Evolutionary conservation across 2,113 vertebrate species (phyloP).

Genomic region (Ptyas mucosa): DNA sequence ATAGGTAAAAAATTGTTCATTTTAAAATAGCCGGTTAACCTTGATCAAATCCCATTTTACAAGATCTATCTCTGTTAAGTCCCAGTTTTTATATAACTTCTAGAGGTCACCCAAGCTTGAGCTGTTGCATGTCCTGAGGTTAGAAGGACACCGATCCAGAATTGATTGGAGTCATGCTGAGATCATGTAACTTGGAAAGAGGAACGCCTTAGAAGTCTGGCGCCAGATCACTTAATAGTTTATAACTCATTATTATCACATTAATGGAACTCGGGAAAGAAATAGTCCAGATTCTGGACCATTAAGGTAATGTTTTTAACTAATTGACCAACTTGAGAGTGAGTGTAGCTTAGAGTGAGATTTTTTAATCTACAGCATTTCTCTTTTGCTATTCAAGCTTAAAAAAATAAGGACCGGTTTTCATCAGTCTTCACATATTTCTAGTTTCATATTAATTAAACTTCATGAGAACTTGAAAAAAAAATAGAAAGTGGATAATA

Average conservation of each 20-base stretch:
- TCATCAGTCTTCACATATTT: not conserved
- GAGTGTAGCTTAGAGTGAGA: not conserved
- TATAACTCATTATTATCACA: not conserved
- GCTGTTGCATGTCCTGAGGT: not conserved
- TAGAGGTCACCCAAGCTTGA: not conserved
- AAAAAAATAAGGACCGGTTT: not conserved
- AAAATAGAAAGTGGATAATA: not conserved
- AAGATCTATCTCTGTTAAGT: not conserved
- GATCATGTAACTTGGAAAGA: not conserved
- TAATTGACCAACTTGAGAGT: not conserved
- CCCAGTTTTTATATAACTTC: not conserved
- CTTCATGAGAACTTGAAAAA: not conserved
- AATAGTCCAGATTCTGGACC: not conserved
- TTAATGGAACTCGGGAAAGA: not conserved
- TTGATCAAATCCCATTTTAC: not conserved
- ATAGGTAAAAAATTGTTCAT: not conserved
- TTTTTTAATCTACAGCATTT: not conserved
- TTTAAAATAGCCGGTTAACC: not conserved
- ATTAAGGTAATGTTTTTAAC: not conserved
- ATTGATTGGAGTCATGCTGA: not conserved
- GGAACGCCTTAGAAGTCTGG: not conserved
- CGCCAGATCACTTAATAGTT: not conserved
- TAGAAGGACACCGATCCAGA: not conserved
- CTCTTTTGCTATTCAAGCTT: not conserved
- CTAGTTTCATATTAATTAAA: conserved; percentile 3